Evolutionary conservation across 2,888 invertebrate genomes (phyloP), one percentile per base, ranked within the genome.

Genomic region (Micropterix aruncella): DNA sequence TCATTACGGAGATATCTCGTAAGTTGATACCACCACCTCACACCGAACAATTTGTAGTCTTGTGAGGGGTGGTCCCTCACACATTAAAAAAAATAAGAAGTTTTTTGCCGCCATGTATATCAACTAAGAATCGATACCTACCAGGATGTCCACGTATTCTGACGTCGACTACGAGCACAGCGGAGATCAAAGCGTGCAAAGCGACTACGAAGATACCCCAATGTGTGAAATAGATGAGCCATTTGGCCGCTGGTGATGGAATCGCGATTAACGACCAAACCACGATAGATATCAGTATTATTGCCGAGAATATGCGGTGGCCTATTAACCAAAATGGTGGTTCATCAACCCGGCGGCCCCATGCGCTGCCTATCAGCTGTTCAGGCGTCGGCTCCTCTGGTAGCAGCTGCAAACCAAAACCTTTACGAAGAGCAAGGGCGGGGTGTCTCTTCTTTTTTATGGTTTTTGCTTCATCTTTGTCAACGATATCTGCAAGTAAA

Each of bases 191-290:
- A 1, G 65, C 58, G 50, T 69, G 66, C 38, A 63, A 46, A 41
- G 65, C 55, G 39, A 70, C 61, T 19, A 60, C 50, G 1, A 56
- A 54, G 40, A 73, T 58, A 3, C 73, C 73, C 73, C 74, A 74
- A 54, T 74, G 71, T 12, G 75, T 75, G 37, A 74, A 58, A 53
- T 73, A 75, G 52, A 74, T 71, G 48, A 66, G 66, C 73, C 74
- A 74, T 59, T 64, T 69, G 47, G 60, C 61, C 2, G 56, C 55
- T 1, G 65, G 63, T 15, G 42, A 16, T 66, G 68, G 68, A 1
- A 42, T n/a, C 4, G 16, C 16, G 1, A 45, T 19, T 2, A 59
- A 14, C 4, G 16, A 16, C 1, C 45, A 19, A 2, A 59, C 48
- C 0, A 66, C 66, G 2, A 61, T 16, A 4, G 65, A 18, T 16